Base-by-base conservation (phyloP, 2,113 vertebrate species). In the Thymallus thymallus region DNA sequence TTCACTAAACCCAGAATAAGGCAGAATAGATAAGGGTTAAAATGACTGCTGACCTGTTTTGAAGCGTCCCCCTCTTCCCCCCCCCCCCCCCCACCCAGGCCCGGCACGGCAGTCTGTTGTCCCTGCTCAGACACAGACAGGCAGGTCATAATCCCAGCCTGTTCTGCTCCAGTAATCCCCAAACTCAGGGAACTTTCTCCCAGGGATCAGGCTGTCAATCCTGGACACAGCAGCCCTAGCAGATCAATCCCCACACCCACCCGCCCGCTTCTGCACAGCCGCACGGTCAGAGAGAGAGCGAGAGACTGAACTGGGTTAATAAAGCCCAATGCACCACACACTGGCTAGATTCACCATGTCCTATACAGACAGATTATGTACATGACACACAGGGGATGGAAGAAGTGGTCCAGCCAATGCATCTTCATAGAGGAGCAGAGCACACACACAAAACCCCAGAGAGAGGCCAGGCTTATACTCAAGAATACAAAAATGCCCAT, bases 11-110 rank as follows among this genome's bases (percentile, higher is more conserved):
- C 35, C 35, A 41, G 35, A 41, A 41, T 23, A 69, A 63, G 20
- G 32, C 82, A 72, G 56, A 32, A 41, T 41, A 72, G 73, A 80
- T 85, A 71, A 77, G 68, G 73, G 35, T 72, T 79, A n/a, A 77
- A 81, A 73, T 46, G 69, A 51, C 71, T 23, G 72, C 9, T 9
- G 35, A 9, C 35, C 35, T 41, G 51, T 55, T 55, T 6, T 14
- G 51, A 55, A 20, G 51, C 18, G 0, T 55, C 51, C 13, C 14
- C 1, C 51, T 20, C 1, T 2, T 20, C 51, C 51, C 20, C 20
- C 51, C 51, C 51, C 51, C 20, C 51, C 16, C 51, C 18, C 51
- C 16, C 51, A 1, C 35, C 35, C 35, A 41, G 35, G 35, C 51
- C 51, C 20, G 14, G 14, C 45, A 1, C 45, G 13, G 45, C 51